These are phyloP conservation scores for Eupeodes luniger DNA, from an alignment of 2,888 invertebrate species.

Conservation along the genomic window DNA sequence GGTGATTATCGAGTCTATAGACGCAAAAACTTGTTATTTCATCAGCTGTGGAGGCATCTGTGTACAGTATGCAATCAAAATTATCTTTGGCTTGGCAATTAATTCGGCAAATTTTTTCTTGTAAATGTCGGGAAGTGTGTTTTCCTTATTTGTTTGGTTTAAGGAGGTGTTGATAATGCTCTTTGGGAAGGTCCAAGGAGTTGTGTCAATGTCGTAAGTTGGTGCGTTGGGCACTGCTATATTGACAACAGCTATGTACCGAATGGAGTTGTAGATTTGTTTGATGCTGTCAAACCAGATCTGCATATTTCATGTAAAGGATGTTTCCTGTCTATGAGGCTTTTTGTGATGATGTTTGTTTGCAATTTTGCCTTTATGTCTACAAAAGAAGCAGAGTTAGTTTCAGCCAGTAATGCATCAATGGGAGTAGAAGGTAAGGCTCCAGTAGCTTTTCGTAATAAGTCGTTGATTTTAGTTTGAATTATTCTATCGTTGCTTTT, in stretches of 20 bases:
- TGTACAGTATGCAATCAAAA: conserved; percentile 16
- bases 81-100: background rate
- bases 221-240: background rate
- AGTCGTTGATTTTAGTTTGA: too few species aligned
- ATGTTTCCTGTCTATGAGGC: background rate
- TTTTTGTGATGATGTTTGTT: background rate
- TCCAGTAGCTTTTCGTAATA: conserved; percentile 4
- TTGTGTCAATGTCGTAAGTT: background rate
- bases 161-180: too few species aligned
- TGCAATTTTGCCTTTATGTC: too few species aligned
- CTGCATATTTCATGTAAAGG: background rate
- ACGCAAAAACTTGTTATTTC: too few species aligned
- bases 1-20: too few species aligned
- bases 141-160: too few species aligned
- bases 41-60: too few species aligned
- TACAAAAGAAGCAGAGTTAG: background rate
- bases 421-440: conserved; percentile 5
- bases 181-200: conserved; percentile 11
- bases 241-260: background rate
- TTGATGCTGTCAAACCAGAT: background rate
- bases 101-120: conserved; percentile 10
- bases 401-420: conserved; percentile 10
- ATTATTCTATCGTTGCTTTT: too few species aligned
- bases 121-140: background rate
- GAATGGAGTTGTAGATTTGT: background rate